phyloP scores from a whole-genome alignment of 37 sponge, comb jelly and placozoan species.

The Chondrilla cf. caribensis region DNA sequence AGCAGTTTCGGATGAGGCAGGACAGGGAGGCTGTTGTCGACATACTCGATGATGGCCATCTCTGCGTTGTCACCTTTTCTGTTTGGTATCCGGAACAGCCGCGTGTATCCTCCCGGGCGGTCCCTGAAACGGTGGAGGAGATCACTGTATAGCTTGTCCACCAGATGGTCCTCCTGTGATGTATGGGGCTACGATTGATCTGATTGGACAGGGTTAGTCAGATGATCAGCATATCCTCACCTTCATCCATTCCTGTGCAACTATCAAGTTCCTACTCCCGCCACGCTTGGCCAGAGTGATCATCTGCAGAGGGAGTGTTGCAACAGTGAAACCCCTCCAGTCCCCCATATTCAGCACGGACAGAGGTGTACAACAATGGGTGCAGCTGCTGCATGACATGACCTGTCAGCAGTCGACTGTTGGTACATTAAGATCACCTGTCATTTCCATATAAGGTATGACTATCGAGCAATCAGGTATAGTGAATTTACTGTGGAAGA shows the following conservation, averaged over 20 bases:
- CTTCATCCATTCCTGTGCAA: background rate
- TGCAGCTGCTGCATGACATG: background rate
- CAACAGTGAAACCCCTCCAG: no score
- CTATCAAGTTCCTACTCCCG: background rate
- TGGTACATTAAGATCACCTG: no score
- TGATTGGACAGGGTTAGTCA: background rate
- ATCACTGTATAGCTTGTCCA: constrained; percentile 32
- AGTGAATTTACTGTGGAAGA: no score
- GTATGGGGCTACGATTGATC: background rate
- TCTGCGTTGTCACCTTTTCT: constrained; percentile 78
- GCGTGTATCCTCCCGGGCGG: constrained; percentile 78
- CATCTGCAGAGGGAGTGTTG: background rate
- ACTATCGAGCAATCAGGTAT: no score
- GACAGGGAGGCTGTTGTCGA: constrained; percentile 57
- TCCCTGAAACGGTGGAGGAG: constrained; percentile 31
- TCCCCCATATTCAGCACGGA: background rate
- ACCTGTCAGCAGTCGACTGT: background rate
- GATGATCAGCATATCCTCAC: background rate
- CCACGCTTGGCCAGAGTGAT: constrained; percentile 1
- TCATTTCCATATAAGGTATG: no score
- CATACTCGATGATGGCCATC: constrained; percentile 82
- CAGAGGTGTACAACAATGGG: background rate
- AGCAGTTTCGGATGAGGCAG: constrained; percentile 18
- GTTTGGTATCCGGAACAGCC: constrained; percentile 68
- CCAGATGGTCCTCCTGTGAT: constrained; percentile 48